Evolutionary conservation across 2,888 invertebrate species (phyloP).

Genomic region (Sicus ferrugineus): DNA sequence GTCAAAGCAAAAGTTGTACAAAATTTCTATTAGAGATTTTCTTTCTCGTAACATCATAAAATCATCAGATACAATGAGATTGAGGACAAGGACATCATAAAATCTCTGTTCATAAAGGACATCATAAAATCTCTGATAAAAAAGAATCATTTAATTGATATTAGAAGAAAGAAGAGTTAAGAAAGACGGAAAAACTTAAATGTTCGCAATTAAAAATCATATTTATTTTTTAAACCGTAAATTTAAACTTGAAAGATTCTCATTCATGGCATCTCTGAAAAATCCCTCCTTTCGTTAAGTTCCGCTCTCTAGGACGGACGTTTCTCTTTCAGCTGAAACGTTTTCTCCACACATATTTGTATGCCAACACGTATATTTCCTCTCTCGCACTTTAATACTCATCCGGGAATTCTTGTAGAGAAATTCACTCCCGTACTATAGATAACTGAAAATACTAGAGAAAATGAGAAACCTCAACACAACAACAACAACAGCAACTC

Average conservation of each 20-base stretch:
- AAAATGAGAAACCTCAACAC: background rate
- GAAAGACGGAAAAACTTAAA: too few species aligned
- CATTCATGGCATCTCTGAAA: constrained; percentile 9
- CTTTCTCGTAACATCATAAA: too few species aligned
- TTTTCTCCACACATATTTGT: constrained; percentile 23
- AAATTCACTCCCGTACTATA: constrained; percentile 3
- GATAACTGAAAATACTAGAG: background rate
- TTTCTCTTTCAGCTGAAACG: constrained; percentile 44
- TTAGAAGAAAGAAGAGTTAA: too few species aligned
- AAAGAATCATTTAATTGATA: too few species aligned
- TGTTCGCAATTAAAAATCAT: too few species aligned
- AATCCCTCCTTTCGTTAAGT: constrained; percentile 39
- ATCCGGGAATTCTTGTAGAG: background rate
- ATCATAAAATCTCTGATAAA: too few species aligned
- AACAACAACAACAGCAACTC: background rate
- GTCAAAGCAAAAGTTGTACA: too few species aligned
- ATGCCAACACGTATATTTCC: background rate
- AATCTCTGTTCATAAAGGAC: too few species aligned
- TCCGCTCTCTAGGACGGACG: constrained; percentile 45
- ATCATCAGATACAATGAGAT: too few species aligned
- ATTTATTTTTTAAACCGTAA: background rate
- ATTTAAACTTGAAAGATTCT: background rate
- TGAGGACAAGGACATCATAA: too few species aligned
- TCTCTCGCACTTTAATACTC: background rate
- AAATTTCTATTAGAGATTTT: too few species aligned